Evolutionary conservation across 2,113 vertebrate genomes (phyloP).

Genomic region (Sylvia atricapilla): DNA sequence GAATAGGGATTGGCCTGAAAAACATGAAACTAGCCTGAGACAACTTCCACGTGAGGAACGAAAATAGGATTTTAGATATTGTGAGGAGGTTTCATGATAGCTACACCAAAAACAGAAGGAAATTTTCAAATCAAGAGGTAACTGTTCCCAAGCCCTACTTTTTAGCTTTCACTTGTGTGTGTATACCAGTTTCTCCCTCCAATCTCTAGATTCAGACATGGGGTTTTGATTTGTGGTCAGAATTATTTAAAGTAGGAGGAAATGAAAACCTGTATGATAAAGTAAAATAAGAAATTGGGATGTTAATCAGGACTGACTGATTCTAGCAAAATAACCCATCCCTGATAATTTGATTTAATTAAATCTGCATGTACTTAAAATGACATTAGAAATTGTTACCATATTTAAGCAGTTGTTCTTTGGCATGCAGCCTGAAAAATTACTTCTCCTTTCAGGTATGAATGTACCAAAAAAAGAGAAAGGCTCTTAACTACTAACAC

Average conservation of each 20-base stretch:
- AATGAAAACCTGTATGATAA: conserved; percentile 56
- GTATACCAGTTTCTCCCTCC: not conserved
- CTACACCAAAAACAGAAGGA: not conserved
- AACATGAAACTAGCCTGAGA: not conserved
- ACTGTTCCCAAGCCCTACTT: not conserved
- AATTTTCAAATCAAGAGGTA: conserved; percentile 11
- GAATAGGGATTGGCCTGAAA: not conserved
- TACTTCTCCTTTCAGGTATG: conserved; percentile 47
- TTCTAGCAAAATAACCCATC: conserved; percentile 21
- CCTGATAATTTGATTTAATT: conserved; percentile 62
- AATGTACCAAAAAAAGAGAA: not conserved
- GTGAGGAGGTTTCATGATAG: not conserved
- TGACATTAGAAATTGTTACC: conserved; percentile 66
- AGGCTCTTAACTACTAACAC: conserved; percentile 49
- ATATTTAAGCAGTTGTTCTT: conserved; percentile 62
- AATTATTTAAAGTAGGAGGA: conserved; percentile 59
- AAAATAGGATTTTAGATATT: not conserved
- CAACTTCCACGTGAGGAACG: not conserved
- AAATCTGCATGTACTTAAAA: conserved; percentile 55
- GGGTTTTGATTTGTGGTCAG: conserved; percentile 57
- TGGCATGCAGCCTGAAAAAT: conserved; percentile 34
- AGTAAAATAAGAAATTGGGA: conserved; percentile 59
- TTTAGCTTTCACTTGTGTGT: not conserved
- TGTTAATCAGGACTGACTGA: conserved; percentile 62
- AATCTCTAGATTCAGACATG: not conserved